These are phyloP conservation scores for Chrysodeixis includens DNA, from an alignment of 2,888 invertebrate species.

Conservation along the genomic window DNA sequence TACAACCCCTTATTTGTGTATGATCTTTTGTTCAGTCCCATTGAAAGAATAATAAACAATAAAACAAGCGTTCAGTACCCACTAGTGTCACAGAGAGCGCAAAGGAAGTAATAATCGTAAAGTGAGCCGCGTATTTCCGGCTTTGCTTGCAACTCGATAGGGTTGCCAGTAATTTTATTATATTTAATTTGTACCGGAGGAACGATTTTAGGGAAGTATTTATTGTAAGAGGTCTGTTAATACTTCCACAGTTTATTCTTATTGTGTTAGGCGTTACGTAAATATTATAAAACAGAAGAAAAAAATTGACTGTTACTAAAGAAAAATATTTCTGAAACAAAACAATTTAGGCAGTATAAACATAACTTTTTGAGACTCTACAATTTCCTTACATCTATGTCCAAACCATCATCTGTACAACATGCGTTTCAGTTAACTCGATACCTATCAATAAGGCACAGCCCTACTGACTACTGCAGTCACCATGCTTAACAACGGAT, in stretches of 20 bases:
- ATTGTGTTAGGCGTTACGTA: too few species aligned
- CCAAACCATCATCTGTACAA: too few species aligned
- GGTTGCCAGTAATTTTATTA: conserved; percentile 38
- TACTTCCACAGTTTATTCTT: background rate
- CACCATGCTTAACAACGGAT: conserved; percentile 31
- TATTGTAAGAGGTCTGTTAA: background rate
- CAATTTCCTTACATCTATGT: too few species aligned
- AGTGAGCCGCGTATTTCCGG: conserved; percentile 77
- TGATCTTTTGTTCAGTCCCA: conserved; percentile 58
- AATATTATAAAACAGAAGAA: too few species aligned
- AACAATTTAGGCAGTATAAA: too few species aligned
- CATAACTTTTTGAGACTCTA: too few species aligned
- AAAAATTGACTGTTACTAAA: too few species aligned
- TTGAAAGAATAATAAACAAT: conserved; percentile 72
- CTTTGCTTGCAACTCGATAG: conserved; percentile 62
- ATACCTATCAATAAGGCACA: background rate
- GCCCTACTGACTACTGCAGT: conserved; percentile 31
- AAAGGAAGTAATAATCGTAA: conserved; percentile 82
- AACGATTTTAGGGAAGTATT: background rate
- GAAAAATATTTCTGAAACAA: too few species aligned
- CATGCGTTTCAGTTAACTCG: background rate
- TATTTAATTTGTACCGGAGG: conserved; percentile 8
- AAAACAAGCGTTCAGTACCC: conserved; percentile 66
- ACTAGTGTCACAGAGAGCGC: conserved; percentile 69
- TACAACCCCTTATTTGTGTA: conserved; percentile 55